Base-by-base conservation (phyloP, 2,113 vertebrate species). In the Centrocercus urophasianus region DNA sequence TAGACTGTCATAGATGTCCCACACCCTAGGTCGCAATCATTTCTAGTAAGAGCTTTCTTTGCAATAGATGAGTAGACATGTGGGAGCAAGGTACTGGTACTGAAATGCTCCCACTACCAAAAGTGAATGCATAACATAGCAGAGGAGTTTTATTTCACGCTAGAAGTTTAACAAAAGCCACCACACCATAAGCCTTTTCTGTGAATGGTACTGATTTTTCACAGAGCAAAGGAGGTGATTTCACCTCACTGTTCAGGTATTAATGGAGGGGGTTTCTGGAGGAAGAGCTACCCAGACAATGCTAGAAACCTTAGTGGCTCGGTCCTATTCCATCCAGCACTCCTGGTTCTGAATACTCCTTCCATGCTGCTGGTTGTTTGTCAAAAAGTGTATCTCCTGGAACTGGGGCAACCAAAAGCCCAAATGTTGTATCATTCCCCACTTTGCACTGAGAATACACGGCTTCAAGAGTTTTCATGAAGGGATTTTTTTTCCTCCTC, bases 401-500 rank as follows among this genome's bases (percentile, higher is more conserved):
- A 90, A 93, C 69, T 64, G 32, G 0, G 2, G 92, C 91, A 95
- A 96, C 84, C 80, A 45, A 96, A 96, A 97, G 93, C 95, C 89
- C 70, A 85, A 86, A 96, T 93, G 40, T 96, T 96, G 87, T 91
- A 94, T 97, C 97, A 95, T 95, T 91, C 82, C 90, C 95, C 32
- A 92, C 94, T 94, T 97, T 97, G 95, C 89, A 54, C 89, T 71
- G 87, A 93, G 96, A 98, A 97, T 96, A 97, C 97, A 97, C 52
- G 96, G 95, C 96, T 98, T 98, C 97, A 96, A 97, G 95, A 96
- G 96, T 52, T 19, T 97, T 97, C 96, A 97, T 86, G 95, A 96
- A 97, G 93, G 93, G 91, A 96, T 90, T 95, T 89, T 76, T 86
- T 86, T 89, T 94, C 81, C 95, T 97, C 96, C 96, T 96, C 97